Percentiles rank a stretch among this genome's conserved stretches.
phyloP scores from a whole-genome alignment of 2,888 invertebrate genomes.

The Adelognathus sp. region DNA sequence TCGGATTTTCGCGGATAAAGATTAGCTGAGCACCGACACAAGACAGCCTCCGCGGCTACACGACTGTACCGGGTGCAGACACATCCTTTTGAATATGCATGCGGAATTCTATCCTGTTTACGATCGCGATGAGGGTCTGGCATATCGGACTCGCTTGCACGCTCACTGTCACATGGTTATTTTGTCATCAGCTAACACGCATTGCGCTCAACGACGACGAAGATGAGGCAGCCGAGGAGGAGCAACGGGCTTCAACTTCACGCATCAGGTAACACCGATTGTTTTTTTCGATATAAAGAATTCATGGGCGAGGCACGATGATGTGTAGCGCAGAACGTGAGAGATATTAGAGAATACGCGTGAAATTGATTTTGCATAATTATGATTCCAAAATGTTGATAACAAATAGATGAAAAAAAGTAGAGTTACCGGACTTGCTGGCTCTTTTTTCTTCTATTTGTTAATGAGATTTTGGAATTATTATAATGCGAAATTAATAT shows the following conservation, averaged over 20 bases:
- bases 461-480: too few relatives aligned
- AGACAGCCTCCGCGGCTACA: constrained; percentile 47
- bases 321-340: not conserved
- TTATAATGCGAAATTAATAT: too few relatives aligned
- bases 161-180: constrained; percentile 51
- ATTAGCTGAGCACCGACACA: constrained; percentile 11
- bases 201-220: constrained; percentile 33
- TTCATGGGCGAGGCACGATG: not conserved
- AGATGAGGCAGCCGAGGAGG: not conserved
- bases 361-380: too few relatives aligned
- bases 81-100: constrained; percentile 74
- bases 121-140: constrained; percentile 61
- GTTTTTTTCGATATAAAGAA: constrained; percentile 14
- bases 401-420: too few relatives aligned
- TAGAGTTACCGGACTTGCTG: too few relatives aligned
- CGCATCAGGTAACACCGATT: constrained; percentile 30
- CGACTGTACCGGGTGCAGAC: constrained; percentile 57
- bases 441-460: too few relatives aligned
- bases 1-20: not conserved
- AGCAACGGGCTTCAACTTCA: constrained; percentile 38
- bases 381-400: too few relatives aligned
- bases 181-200: constrained; percentile 50
- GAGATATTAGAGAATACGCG: not conserved
- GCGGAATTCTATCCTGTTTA: constrained; percentile 77
- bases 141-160: constrained; percentile 51